Conservation (phyloP, 2,888 invertebrate species). For the Protophormia terraenovae region DNA sequence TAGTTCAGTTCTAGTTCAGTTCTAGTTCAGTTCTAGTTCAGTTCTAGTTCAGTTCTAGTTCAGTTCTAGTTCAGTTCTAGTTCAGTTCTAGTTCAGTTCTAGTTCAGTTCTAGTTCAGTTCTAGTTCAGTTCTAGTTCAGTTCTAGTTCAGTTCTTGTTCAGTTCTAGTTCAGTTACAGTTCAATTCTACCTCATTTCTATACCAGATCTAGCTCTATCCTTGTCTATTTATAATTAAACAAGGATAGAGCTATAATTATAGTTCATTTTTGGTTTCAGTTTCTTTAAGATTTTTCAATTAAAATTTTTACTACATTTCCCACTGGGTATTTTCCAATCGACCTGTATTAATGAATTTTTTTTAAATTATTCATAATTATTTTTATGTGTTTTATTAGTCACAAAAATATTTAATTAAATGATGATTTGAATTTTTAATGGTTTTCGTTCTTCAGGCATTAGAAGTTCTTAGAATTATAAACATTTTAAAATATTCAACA, state of each 20-base stretch:
- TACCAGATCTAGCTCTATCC: not conserved
- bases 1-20: not conserved
- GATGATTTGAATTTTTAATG: not conserved
- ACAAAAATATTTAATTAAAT: not conserved
- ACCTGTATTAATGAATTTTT: not conserved
- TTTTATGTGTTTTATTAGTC: not conserved
- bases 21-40: not conserved
- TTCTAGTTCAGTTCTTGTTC: not conserved
- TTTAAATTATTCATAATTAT: not conserved
- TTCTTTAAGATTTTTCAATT: too few relatives aligned
- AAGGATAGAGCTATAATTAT: too few relatives aligned
- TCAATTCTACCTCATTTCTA: too few relatives aligned
- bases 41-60: not conserved
- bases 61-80: not conserved
- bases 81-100: not conserved
- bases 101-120: not conserved
- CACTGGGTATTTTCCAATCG: not conserved
- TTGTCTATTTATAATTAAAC: not conserved
- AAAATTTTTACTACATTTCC: not conserved
- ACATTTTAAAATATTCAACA: too few relatives aligned
- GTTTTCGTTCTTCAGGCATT: not conserved
- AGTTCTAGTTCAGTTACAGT: not conserved
- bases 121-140: not conserved
- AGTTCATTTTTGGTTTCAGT: too few relatives aligned
- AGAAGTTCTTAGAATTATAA: not conserved